Conservation (phyloP, 2,113 vertebrate genomes). For the Cricetomys ansorgei region DNA sequence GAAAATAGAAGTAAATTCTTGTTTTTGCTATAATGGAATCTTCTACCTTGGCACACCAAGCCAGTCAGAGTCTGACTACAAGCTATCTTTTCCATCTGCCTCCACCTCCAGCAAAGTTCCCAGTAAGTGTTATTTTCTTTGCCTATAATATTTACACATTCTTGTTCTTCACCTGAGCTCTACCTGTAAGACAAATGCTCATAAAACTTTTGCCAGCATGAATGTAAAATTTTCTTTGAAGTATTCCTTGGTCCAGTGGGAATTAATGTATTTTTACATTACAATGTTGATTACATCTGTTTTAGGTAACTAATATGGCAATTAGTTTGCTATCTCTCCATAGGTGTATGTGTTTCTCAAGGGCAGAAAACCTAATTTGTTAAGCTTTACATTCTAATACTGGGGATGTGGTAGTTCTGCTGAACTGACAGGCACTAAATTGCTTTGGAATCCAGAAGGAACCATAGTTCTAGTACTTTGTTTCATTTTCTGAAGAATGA, state of each 20-base stretch:
- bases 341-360: background rate
- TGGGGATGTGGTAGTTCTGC: background rate
- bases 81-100: background rate
- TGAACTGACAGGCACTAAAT: background rate
- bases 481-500: constrained; percentile 36
- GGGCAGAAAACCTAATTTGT: background rate
- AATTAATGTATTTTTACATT: background rate
- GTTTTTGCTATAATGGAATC: background rate
- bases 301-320: background rate
- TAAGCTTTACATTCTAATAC: background rate
- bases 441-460: constrained; percentile 12
- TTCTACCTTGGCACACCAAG: background rate
- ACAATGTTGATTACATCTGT: background rate
- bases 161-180: background rate
- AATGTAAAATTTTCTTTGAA: background rate
- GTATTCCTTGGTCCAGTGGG: background rate
- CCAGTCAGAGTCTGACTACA: background rate
- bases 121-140: background rate
- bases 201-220: background rate
- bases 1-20: constrained; percentile 4
- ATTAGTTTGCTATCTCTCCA: background rate
- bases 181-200: background rate
- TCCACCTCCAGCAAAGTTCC: background rate
- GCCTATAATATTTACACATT: background rate
- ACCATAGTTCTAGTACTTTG: background rate